These are phyloP conservation scores for Gypaetus barbatus DNA, from an alignment of 2,797 vertebrate species.

Conservation along the genomic window DNA sequence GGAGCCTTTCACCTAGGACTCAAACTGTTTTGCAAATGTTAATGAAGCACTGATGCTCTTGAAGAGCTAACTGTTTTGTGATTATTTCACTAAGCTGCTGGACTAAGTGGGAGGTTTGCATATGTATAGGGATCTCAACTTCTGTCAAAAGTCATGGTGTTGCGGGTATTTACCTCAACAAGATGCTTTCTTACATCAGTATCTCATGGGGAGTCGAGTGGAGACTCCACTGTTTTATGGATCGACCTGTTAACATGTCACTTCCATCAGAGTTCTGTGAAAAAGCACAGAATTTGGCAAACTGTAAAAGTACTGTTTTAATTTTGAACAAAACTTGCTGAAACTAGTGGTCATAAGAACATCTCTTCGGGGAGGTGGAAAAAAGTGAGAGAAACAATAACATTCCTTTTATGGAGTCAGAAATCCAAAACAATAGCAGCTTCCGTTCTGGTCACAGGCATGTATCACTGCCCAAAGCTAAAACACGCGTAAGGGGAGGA, in stretches of 20 bases:
- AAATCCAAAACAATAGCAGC: conserved; percentile 15
- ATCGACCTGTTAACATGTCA: neutral
- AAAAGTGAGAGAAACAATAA: conserved; percentile 12
- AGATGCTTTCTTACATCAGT: neutral
- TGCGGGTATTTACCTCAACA: neutral
- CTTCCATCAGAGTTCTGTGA: neutral
- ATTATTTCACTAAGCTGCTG: neutral
- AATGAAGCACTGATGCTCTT: neutral
- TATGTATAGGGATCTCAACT: neutral
- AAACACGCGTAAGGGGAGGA: neutral
- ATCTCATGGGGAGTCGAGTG: neutral
- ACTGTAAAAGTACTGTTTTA: neutral
- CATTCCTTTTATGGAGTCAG: neutral
- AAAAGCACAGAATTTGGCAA: neutral
- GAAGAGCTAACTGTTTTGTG: neutral
- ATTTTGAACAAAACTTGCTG: neutral
- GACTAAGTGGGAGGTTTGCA: neutral
- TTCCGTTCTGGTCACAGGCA: neutral
- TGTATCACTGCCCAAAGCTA: neutral
- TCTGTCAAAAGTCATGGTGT: neutral
- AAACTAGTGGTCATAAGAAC: neutral
- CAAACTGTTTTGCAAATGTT: conserved; percentile 4
- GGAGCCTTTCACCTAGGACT: neutral
- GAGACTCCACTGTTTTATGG: neutral
- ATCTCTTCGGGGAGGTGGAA: neutral